Percentiles rank a stretch among this genome's conserved stretches.
Conservation (phyloP, 2,888 invertebrate species). For the Eledone cirrhosa region DNA sequence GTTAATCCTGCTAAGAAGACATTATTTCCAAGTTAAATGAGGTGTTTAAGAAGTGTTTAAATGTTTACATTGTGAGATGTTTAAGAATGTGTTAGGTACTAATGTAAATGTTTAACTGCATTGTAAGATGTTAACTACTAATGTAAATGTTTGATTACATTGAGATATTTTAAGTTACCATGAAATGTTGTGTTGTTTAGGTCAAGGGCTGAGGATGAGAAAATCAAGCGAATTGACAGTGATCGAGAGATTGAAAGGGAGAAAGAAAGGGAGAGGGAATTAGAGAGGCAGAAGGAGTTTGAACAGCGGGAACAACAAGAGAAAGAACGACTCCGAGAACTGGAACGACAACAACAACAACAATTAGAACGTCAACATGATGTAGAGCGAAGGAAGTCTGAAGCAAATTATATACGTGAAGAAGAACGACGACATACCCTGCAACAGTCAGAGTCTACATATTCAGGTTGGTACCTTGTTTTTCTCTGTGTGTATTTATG, state of each 20-base stretch:
- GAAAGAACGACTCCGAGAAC: conserved; percentile 61
- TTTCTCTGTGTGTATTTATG: too few relatives aligned
- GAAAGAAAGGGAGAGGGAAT: conserved; percentile 40
- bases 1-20: too few relatives aligned
- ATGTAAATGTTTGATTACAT: background rate
- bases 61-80: background rate
- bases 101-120: too few relatives aligned
- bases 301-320: conserved; percentile 73
- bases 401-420: conserved; percentile 30
- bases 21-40: background rate
- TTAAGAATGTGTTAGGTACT: too few relatives aligned
- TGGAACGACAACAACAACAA: conserved; percentile 66
- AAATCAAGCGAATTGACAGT: conserved; percentile 35
- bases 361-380: conserved; percentile 64
- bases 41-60: background rate
- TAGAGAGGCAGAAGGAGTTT: conserved; percentile 57
- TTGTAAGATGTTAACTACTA: background rate
- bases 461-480: background rate
- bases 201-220: conserved; percentile 54
- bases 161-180: too few relatives aligned
- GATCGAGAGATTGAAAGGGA: conserved; percentile 69
- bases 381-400: conserved; percentile 36
- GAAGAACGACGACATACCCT: conserved; percentile 31
- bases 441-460: conserved; percentile 24
- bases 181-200: conserved; percentile 38